Base-by-base conservation (phyloP, 1,140 invertebrate species). In the Paracyclopina nana region DNA sequence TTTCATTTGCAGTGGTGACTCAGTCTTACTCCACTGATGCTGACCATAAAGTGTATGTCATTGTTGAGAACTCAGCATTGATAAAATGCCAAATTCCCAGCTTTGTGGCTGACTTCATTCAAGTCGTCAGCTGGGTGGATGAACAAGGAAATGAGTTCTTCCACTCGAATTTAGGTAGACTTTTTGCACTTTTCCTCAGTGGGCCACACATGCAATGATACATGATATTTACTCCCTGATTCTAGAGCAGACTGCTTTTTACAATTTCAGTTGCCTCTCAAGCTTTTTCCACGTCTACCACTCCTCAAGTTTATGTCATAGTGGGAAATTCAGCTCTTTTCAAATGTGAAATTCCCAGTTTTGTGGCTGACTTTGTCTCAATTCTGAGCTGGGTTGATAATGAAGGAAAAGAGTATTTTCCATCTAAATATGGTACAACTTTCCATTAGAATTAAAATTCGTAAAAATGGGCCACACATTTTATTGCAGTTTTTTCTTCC, bases 51-150 rank as follows among this genome's bases (percentile, higher is more conserved):
- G 83, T 87, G 59, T 88, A 87, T 67, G 84, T 87, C 4, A 88
- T 90, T 59, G 75, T 79, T 61, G 85, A 84, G 44, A 90, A 91
- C 65, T 79, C 83, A 40, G 86, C 85, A n/a, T 77, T 92, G 56
- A 70, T 95, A 42, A 87, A 85, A 63, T 94, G 87, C 69, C 78
- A 81, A 61, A 83, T 92, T 57, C 87, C 87, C 18, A 82, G 79
- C 16, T 91, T 87, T 65, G 82, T 90, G 34, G 77, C 80, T 38
- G 84, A 90, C 68, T 90, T 87, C 62, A 79, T 91, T 27, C 73
- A 77, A 58, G 83, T 92, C 6, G 80, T 84, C 58, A 75, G 80
- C 49, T 94, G 87, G 87, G 74, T 82, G 53, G 76, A 80, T 60
- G 77, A 78, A 55, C 74, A 80, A 56, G 79, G 78, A 55, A 70